Conservation (phyloP, 2,797 vertebrate genomes). For the Paguma larvata region DNA sequence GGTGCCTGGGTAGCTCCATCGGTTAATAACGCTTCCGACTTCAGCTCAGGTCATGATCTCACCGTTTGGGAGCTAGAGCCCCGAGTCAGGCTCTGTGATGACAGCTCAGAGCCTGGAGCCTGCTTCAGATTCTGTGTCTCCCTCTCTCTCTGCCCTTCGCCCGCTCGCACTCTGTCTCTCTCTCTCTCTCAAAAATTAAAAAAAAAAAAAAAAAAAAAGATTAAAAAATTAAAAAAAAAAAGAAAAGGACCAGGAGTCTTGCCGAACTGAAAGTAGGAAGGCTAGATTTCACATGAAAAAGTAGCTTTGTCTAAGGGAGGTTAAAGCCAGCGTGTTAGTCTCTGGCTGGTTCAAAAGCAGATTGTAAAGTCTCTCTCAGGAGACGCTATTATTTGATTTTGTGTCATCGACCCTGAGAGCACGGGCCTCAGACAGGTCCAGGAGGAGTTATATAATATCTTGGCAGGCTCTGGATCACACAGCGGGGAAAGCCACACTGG, state of each 20-base stretch:
- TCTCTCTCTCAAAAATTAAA: too few species aligned
- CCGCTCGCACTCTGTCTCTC: too few species aligned
- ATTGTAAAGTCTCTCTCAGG: neutral
- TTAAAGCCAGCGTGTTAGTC: neutral
- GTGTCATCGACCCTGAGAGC: neutral
- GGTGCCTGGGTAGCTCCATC: too few species aligned
- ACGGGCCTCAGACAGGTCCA: neutral
- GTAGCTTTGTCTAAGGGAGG: neutral
- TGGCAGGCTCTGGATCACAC: neutral
- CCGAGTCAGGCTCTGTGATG: too few species aligned
- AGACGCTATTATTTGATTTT: neutral
- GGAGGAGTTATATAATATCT: neutral
- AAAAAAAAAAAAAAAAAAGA: too few species aligned
- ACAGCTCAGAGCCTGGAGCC: too few species aligned
- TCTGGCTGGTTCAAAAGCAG: neutral
- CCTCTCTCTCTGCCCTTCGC: too few species aligned
- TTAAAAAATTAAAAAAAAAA: too few species aligned
- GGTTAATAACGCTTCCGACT: too few species aligned
- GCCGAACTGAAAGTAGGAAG: neutral
- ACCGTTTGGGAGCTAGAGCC: too few species aligned
- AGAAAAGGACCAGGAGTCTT: neutral
- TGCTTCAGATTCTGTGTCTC: too few species aligned
- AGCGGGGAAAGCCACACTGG: neutral
- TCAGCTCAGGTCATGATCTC: too few species aligned
- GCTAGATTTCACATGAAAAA: neutral